Conservation (phyloP, 2,797 vertebrate species). For the Micromesistius poutassou region DNA sequence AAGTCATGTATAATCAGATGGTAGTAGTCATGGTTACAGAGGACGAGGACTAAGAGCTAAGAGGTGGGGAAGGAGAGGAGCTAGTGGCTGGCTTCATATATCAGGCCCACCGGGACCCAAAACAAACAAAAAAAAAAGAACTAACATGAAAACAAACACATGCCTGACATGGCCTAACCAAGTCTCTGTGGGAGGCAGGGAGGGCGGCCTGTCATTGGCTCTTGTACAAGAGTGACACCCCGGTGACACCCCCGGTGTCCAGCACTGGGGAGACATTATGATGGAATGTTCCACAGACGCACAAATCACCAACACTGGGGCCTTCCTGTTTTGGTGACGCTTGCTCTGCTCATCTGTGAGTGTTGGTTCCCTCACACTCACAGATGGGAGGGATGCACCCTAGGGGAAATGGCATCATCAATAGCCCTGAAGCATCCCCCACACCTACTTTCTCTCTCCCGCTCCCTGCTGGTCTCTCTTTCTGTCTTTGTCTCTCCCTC, state of each 20-base stretch:
- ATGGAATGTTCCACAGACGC: not conserved
- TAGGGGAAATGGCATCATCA: slow-evolving; percentile 64
- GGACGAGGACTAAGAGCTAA: not conserved
- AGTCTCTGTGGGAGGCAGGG: no score
- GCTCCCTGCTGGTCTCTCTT: not conserved
- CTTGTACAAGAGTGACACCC: no score
- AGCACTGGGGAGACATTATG: no score
- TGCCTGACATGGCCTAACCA: no score
- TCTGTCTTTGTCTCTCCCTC: not conserved
- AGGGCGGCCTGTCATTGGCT: no score
- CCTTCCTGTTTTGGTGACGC: not conserved
- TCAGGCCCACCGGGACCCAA: not conserved
- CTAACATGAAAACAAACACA: not conserved
- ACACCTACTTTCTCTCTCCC: slow-evolving; percentile 25
- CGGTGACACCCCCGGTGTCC: no score
- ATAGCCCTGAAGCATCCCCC: slow-evolving; percentile 62
- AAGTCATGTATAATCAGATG: not conserved
- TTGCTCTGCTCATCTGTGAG: slow-evolving; percentile 1
- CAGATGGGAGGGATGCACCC: slow-evolving; percentile 66
- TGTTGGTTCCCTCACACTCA: slow-evolving; percentile 48
- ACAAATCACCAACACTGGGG: slow-evolving; percentile 15
- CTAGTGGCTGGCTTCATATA: not conserved
- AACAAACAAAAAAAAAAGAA: no score
- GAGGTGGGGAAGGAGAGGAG: not conserved
- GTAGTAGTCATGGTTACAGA: not conserved